These are phyloP conservation scores for Penaeus japonicus DNA, from an alignment of 1,140 invertebrate genomes.

Conservation along the genomic window DNA sequence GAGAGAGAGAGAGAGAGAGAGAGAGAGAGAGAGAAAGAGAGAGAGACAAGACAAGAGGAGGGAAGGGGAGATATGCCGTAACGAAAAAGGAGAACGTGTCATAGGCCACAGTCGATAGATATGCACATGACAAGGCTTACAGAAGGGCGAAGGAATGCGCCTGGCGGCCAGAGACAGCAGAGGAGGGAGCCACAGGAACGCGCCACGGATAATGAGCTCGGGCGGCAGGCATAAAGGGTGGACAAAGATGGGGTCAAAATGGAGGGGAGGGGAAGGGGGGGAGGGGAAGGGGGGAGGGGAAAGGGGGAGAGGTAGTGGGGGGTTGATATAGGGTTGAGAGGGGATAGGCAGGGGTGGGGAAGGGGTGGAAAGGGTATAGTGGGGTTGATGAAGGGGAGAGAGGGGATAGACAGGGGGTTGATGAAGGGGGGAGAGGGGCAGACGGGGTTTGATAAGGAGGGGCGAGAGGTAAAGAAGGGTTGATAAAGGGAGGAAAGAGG, in stretches of 20 bases:
- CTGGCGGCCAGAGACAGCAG: background rate
- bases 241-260: too few relatives aligned
- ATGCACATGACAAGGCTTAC: too few relatives aligned
- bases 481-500: background rate
- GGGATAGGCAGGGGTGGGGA: background rate
- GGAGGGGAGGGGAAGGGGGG: background rate
- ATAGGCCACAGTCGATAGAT: too few relatives aligned
- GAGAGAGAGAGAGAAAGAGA: constrained; percentile 15
- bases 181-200: background rate
- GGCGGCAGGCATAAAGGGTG: too few relatives aligned
- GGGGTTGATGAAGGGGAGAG: background rate
- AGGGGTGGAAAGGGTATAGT: background rate
- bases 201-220: too few relatives aligned
- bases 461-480: background rate
- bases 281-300: background rate
- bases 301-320: background rate
- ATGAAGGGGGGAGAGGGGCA: background rate
- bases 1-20: constrained; percentile 11
- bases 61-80: background rate
- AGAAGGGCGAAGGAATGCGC: too few relatives aligned
- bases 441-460: background rate
- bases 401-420: background rate
- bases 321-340: background rate
- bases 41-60: background rate
- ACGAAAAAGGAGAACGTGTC: background rate